Base-by-base conservation (phyloP, 2,797 vertebrate genomes). In the Pseudochromis fuscus region DNA sequence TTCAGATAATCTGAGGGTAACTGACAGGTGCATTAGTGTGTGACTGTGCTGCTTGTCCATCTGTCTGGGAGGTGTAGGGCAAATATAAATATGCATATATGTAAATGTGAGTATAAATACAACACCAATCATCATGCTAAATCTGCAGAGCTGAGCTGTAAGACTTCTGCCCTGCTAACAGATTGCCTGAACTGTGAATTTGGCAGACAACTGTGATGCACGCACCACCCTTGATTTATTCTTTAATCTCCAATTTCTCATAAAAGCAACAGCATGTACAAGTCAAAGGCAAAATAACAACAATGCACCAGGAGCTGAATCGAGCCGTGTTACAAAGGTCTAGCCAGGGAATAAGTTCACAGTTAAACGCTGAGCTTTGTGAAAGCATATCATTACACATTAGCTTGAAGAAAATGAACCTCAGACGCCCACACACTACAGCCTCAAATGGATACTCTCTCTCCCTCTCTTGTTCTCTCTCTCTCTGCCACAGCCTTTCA, bases 341-440 rank as follows among this genome's bases (percentile, higher is more conserved):
- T 40, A 49, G 21, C 42, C 58, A 67, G 53, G 40, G 40, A 72
- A 64, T 38, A 62, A 63, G 57, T 71, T 75, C 59, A 64, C 66
- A 79, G 52, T 67, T 23, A 48, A 75, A 85, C 15, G 21, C 52
- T 55, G 63, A 68, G 76, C 59, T 60, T n/a, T 45, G 72, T 81
- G 68, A 80, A 81, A 78, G 72, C 63, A 62, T 72, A 88, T 85
- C 50, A 82, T 84, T 82, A 73, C 78, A 87, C 18, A 11, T 83
- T 67, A 49, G 65, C 65, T 64, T 53, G 56, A 73, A 80, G 62
- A 83, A 86, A 77, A 84, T 66, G 50, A 87, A 84, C 78, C 68
- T 85, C 44, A 75, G 74, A 86, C 83, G 0, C 88, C 86, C 86
- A 90, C 89, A 77, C 77, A 56, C 53, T 23, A 63, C 63, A 76